Evolutionary conservation across 2,113 vertebrate genomes (phyloP).

Genomic region (Chamaea fasciata): DNA sequence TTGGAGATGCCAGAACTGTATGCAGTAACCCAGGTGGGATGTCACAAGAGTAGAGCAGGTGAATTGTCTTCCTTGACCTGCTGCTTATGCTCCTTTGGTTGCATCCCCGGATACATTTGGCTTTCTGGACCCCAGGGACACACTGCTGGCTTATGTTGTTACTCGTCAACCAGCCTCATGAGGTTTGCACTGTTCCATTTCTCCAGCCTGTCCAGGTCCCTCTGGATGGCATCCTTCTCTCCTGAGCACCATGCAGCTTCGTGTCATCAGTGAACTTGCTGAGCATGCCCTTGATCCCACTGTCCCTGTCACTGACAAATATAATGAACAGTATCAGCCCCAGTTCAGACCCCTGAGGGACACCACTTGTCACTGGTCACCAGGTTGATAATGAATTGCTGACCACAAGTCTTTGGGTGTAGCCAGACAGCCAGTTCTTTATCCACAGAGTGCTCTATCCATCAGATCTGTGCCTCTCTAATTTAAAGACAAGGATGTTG

Average conservation of each 20-base stretch:
- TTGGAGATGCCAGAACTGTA: no score
- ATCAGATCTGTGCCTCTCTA: background rate
- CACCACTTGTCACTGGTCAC: background rate
- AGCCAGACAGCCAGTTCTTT: background rate
- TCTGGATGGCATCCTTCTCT: background rate
- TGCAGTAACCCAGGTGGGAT: background rate
- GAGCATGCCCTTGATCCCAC: background rate
- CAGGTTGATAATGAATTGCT: rapidly evolving
- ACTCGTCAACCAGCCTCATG: background rate
- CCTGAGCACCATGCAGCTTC: background rate
- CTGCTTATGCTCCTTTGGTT: background rate
- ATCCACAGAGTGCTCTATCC: background rate
- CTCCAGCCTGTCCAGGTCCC: background rate
- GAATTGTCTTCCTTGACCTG: background rate
- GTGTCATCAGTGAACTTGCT: background rate
- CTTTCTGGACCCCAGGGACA: background rate
- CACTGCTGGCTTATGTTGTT: background rate
- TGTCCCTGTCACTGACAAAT: background rate
- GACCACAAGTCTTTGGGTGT: background rate
- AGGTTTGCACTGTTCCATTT: background rate
- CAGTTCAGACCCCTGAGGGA: background rate
- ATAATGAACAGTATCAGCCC: background rate
- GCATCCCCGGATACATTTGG: background rate
- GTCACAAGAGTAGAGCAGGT: background rate
- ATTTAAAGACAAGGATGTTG: background rate